Percentiles rank a stretch among this genome's conserved stretches.
These are phyloP conservation scores for Drosophila imparisetae DNA, from an alignment of 2,888 invertebrate genomes.

Conservation along the genomic window DNA sequence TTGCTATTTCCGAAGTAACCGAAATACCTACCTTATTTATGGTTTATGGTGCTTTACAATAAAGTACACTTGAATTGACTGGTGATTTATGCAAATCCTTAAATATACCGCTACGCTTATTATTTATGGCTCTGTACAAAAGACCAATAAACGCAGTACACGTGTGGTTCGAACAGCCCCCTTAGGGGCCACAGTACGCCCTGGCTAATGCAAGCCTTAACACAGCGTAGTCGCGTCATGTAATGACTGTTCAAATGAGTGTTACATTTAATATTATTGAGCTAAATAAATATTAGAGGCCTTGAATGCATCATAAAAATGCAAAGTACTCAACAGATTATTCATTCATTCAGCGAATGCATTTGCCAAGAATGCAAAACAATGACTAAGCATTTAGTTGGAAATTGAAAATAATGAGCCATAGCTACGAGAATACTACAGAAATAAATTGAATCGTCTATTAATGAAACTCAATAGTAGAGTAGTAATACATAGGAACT, in stretches of 20 bases:
- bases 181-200: background rate
- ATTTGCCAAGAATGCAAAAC: constrained; percentile 20
- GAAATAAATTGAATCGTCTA: constrained; percentile 16
- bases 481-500: background rate
- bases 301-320: constrained; percentile 7
- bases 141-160: constrained; percentile 20
- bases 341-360: constrained; percentile 47
- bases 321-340: constrained; percentile 20
- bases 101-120: background rate
- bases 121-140: constrained; percentile 8
- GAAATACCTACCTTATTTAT: background rate
- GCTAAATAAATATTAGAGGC: constrained; percentile 6
- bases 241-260: background rate
- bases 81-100: constrained; percentile 2
- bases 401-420: constrained; percentile 25
- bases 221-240: background rate
- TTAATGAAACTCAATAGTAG: background rate
- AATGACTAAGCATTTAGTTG: constrained; percentile 31
- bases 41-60: background rate
- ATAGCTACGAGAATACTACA: background rate
- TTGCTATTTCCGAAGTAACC: background rate
- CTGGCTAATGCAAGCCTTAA: background rate
- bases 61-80: background rate
- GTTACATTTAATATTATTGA: background rate
- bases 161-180: background rate